Percentiles rank a stretch among this genome's conserved stretches.
Evolutionary conservation across 2,888 invertebrate species (phyloP).

Genomic region (Pediacus dermestoides): DNA sequence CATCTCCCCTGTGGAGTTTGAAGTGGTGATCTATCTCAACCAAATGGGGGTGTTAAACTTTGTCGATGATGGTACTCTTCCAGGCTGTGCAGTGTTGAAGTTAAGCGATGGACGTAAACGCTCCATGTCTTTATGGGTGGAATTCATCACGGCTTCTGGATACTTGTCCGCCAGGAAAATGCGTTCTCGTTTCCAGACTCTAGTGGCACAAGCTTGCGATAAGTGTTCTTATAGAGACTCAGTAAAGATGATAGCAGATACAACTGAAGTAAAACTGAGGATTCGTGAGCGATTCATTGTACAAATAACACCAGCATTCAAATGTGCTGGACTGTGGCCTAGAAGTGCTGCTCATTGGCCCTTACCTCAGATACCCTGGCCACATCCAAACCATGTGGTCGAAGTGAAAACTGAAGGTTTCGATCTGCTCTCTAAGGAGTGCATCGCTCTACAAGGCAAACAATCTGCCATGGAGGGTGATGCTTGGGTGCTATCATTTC

Average conservation of each 20-base stretch:
- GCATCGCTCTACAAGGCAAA: constrained; percentile 63
- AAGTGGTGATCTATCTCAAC: constrained; percentile 78
- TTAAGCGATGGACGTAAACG: constrained; percentile 80
- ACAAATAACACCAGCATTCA: constrained; percentile 80
- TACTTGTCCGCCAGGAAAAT: constrained; percentile 81
- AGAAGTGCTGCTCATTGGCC: constrained; percentile 81
- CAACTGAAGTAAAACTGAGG: constrained; percentile 73
- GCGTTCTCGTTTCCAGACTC: constrained; percentile 75
- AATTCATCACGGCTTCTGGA: constrained; percentile 84
- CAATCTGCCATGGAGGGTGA: constrained; percentile 79
- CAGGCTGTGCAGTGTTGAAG: constrained; percentile 81
- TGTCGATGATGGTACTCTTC: constrained; percentile 78
- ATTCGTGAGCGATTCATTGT: constrained; percentile 75
- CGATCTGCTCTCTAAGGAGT: constrained; percentile 73
- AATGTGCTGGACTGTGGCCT: constrained; percentile 81
- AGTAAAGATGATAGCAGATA: constrained; percentile 79
- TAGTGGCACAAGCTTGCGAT: constrained; percentile 74
- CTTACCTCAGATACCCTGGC: constrained; percentile 75
- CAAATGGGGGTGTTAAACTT: constrained; percentile 89
- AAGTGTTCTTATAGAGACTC: constrained; percentile 75
- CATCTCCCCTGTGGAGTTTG: constrained; percentile 74
- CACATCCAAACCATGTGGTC: constrained; percentile 70
- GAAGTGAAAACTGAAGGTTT: constrained; percentile 83
- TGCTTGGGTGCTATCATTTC: constrained; percentile 78
- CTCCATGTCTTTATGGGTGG: constrained; percentile 89